Evolutionary conservation across 2,888 invertebrate genomes (phyloP).

Genomic region (Amphipoea oculea): DNA sequence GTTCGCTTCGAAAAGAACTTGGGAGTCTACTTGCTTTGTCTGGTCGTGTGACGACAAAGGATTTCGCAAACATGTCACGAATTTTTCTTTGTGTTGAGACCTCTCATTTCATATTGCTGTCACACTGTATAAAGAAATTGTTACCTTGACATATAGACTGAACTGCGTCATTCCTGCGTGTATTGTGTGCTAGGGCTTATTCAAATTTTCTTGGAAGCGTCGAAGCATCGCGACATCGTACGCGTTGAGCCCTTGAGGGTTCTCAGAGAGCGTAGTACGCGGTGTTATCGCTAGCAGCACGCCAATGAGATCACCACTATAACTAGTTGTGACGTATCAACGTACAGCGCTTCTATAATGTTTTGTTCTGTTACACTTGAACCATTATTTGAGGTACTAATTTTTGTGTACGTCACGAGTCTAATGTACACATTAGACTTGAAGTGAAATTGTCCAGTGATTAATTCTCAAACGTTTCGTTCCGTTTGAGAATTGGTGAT

Average conservation of each 20-base stretch:
- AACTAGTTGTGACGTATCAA: constrained; percentile 85
- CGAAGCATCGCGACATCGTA: constrained; percentile 26
- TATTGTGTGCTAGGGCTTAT: constrained; percentile 44
- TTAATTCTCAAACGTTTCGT: background rate
- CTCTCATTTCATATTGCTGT: constrained; percentile 51
- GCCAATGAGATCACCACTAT: constrained; percentile 88
- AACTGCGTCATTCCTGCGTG: constrained; percentile 55
- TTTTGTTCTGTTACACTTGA: constrained; percentile 68
- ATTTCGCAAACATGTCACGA: constrained; percentile 45
- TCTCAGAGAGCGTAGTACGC: constrained; percentile 66
- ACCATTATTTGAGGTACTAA: constrained; percentile 59
- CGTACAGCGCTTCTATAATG: constrained; percentile 69
- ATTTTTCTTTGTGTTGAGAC: constrained; percentile 42
- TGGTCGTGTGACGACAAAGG: constrained; percentile 16
- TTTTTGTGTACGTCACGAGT: constrained; percentile 39
- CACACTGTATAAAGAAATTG: constrained; percentile 55
- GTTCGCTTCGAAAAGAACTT: constrained; percentile 6
- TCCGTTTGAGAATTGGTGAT: constrained; percentile 38
- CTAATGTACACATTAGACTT: background rate
- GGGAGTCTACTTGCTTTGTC: constrained; percentile 27
- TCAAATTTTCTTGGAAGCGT: constrained; percentile 61
- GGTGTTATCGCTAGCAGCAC: constrained; percentile 73
- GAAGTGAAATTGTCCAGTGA: too few species aligned
- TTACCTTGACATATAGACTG: constrained; percentile 60
- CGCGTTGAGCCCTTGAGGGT: constrained; percentile 71